These are phyloP conservation scores for Agonopterix arenella DNA, from an alignment of 2,888 invertebrate genomes.

Conservation along the genomic window DNA sequence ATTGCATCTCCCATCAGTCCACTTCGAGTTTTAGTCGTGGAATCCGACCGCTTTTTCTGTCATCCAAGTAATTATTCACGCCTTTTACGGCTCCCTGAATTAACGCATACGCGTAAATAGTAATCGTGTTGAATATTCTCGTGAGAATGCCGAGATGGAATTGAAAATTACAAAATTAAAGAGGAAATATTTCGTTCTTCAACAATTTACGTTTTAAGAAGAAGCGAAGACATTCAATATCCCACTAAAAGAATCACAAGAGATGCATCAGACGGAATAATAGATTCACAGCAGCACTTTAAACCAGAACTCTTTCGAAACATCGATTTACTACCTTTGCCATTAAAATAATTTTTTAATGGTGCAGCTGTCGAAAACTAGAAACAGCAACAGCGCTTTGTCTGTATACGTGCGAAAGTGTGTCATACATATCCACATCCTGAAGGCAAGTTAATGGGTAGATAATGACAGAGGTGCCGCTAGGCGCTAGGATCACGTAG, in stretches of 20 bases:
- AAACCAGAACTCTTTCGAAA: too few species aligned
- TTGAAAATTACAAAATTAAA: too few species aligned
- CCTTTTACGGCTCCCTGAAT: slow-evolving; percentile 59
- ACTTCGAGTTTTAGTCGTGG: slow-evolving; percentile 35
- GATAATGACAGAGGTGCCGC: slow-evolving; percentile 52
- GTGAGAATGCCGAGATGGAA: slow-evolving; percentile 31
- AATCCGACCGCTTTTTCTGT: slow-evolving; percentile 57
- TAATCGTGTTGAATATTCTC: slow-evolving; percentile 31
- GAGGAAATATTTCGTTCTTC: too few species aligned
- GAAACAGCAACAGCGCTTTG: slow-evolving; percentile 18
- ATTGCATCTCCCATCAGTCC: slow-evolving; percentile 25
- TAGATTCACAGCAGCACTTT: too few species aligned
- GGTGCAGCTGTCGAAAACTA: too few species aligned
- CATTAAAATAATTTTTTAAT: too few species aligned
- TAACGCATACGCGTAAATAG: slow-evolving; percentile 44
- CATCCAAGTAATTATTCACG: slow-evolving; percentile 56
- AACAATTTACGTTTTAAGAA: too few species aligned
- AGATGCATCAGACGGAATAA: too few species aligned
- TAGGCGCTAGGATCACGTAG: slow-evolving; percentile 63
- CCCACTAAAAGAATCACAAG: too few species aligned
- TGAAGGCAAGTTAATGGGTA: slow-evolving; percentile 44
- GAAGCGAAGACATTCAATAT: too few species aligned
- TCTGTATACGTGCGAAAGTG: slow-evolving; percentile 39
- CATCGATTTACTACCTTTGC: too few species aligned
- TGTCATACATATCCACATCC: slow-evolving; percentile 41